phyloP scores from a whole-genome alignment of 1,140 invertebrate genomes.

The Drosophila punjabiensis region DNA sequence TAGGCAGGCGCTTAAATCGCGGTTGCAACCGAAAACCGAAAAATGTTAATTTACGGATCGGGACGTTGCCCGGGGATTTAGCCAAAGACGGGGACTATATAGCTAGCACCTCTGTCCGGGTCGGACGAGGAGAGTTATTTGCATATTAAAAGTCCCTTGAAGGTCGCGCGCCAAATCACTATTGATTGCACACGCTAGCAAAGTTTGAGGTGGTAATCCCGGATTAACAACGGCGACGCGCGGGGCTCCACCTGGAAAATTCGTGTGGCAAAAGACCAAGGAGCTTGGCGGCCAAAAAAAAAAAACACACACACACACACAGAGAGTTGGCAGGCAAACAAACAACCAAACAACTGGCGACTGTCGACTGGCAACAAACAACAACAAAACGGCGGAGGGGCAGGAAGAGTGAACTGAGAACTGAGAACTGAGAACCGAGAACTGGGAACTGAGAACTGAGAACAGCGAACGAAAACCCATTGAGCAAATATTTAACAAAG shows the following conservation, averaged over 20 bases:
- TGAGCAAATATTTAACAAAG: constrained; percentile 82
- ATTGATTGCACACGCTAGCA: constrained; percentile 17
- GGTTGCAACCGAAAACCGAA: constrained; percentile 5
- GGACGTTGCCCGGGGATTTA: constrained; percentile 1
- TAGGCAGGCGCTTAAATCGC: constrained; percentile 5
- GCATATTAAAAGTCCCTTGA: constrained; percentile 24
- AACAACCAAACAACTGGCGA: constrained; percentile 18
- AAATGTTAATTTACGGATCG: constrained; percentile 33
- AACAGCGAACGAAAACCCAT: constrained; percentile 64
- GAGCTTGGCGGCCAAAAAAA: constrained; percentile 1
- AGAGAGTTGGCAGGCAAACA: constrained; percentile 6
- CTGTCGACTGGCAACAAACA: constrained; percentile 8
- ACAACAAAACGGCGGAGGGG: not conserved
- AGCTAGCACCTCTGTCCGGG: not conserved
- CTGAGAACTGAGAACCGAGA: constrained; percentile 9
- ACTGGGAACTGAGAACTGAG: not conserved
- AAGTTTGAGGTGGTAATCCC: constrained; percentile 21
- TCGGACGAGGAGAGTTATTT: constrained; percentile 1
- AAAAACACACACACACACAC: not conserved
- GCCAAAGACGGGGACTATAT: not conserved
- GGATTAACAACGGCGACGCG: constrained; percentile 2
- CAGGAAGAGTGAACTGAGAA: not conserved
- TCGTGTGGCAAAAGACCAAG: constrained; percentile 12
- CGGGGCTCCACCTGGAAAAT: constrained; percentile 13
- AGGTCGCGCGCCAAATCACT: constrained; percentile 18